A percentile compares a stretch with the other conserved stretches of the same genome.
Conservation (phyloP, 2,888 invertebrate species). For the Onchidella celtica region DNA sequence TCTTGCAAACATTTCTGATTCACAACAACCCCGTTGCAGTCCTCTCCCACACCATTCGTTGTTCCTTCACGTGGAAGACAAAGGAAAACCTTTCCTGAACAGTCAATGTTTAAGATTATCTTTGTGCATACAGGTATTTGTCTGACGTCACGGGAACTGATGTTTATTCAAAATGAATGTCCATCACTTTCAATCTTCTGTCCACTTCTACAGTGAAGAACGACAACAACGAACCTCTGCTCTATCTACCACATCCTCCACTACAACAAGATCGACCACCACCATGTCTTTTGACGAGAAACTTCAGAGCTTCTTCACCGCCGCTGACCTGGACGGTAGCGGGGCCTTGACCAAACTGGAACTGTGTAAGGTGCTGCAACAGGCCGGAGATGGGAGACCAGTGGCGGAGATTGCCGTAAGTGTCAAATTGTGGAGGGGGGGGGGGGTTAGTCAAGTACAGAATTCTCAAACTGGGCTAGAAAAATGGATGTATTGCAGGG, state of each 20-base stretch:
- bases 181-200: neutral
- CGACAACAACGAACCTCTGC: too few species aligned
- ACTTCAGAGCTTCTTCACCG: neutral
- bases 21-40: too few species aligned
- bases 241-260: too few species aligned
- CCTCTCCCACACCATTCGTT: too few species aligned
- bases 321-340: slow-evolving; percentile 20
- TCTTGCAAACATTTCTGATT: too few species aligned
- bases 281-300: slow-evolving; percentile 13
- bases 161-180: neutral
- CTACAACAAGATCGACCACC: neutral
- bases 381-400: neutral
- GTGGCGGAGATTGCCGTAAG: slow-evolving; percentile 13
- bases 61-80: too few species aligned
- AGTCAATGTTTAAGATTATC: too few species aligned
- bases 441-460: too few species aligned
- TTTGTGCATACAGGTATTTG: neutral
- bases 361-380: slow-evolving; percentile 20
- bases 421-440: slow-evolving; percentile 6
- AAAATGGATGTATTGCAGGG: too few species aligned
- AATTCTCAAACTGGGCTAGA: too few species aligned
- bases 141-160: neutral
- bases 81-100: too few species aligned
- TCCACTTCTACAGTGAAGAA: too few species aligned
- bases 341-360: neutral